These are phyloP conservation scores for Sorex fumeus DNA, from an alignment of 2,113 vertebrate genomes.

Conservation along the genomic window DNA sequence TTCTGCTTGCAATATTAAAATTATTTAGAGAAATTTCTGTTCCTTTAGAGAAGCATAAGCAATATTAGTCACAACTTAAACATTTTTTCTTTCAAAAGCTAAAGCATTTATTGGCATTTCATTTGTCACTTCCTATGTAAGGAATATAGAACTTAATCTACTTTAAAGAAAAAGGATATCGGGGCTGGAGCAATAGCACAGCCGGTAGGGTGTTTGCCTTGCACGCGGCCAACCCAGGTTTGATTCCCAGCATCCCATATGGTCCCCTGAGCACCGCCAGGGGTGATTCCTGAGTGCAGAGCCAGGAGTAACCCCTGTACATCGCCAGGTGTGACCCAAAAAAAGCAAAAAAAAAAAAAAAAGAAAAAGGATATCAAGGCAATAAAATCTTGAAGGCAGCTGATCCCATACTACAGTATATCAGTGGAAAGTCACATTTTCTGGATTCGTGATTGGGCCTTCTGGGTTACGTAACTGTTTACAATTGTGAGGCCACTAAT, in stretches of 20 bases:
- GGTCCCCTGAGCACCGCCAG: too few relatives aligned
- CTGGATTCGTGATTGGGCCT: conserved; percentile 50
- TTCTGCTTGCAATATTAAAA: conserved; percentile 53
- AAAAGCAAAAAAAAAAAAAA: conserved; percentile 57
- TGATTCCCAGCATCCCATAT: too few relatives aligned
- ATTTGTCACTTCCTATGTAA: conserved; percentile 28
- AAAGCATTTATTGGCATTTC: conserved; percentile 24
- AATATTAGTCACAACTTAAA: conserved; percentile 45
- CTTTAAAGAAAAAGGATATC: conserved; percentile 48
- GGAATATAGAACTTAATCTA: background rate
- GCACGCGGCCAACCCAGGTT: too few relatives aligned
- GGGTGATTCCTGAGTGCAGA: too few relatives aligned
- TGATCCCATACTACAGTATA: conserved; percentile 22
- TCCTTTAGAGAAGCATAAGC: conserved; percentile 49
- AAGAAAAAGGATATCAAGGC: conserved; percentile 49
- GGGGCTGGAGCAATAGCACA: too few relatives aligned
- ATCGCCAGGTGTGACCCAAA: too few relatives aligned
- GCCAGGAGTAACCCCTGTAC: too few relatives aligned
- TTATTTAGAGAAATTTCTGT: conserved; percentile 1
- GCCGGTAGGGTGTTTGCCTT: too few relatives aligned
- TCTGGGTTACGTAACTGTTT: conserved; percentile 43
- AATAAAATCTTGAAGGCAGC: conserved; percentile 23
- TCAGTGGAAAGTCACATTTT: conserved; percentile 1
- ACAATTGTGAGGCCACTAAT: conserved; percentile 33
- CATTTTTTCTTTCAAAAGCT: conserved; percentile 53